Percentiles rank a stretch among this genome's conserved stretches.
phyloP scores from a whole-genome alignment of 37 sponge, comb jelly and placozoan species.

The Diacarnus erythraeanus region DNA sequence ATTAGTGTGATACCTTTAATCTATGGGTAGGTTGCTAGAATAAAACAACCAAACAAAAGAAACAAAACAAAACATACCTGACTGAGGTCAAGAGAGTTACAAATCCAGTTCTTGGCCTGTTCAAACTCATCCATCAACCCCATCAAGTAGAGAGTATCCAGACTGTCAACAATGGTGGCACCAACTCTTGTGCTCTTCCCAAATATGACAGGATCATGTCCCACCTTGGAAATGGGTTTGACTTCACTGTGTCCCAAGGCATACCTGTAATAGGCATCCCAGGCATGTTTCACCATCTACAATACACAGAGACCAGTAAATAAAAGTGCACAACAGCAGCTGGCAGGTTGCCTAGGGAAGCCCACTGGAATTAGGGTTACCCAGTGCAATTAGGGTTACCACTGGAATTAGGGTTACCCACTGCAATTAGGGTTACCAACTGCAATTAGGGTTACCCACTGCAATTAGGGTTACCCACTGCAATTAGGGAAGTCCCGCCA shows the following conservation, averaged over 20 bases:
- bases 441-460: no score
- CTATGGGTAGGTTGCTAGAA: no score
- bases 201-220: slow-evolving; percentile 80
- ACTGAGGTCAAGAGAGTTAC: slow-evolving; percentile 48
- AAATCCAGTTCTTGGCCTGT: slow-evolving; percentile 79
- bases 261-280: slow-evolving; percentile 75
- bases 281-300: slow-evolving; percentile 91
- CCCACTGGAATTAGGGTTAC: no score
- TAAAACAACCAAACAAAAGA: no score
- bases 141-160: slow-evolving; percentile 87
- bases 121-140: slow-evolving; percentile 80
- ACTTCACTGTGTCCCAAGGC: slow-evolving; percentile 92
- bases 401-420: no score
- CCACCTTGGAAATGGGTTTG: slow-evolving; percentile 64
- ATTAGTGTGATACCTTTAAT: no score
- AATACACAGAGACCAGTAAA: slow-evolving; percentile 1
- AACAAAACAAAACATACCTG: no score
- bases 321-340: background rate
- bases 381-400: no score
- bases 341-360: background rate
- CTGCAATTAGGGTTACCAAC: no score
- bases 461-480: no score
- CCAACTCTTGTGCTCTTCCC: slow-evolving; percentile 70
- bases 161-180: slow-evolving; percentile 86
- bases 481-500: no score